phyloP scores from a whole-genome alignment of 2,113 vertebrate species.

The Callipepla californica region DNA sequence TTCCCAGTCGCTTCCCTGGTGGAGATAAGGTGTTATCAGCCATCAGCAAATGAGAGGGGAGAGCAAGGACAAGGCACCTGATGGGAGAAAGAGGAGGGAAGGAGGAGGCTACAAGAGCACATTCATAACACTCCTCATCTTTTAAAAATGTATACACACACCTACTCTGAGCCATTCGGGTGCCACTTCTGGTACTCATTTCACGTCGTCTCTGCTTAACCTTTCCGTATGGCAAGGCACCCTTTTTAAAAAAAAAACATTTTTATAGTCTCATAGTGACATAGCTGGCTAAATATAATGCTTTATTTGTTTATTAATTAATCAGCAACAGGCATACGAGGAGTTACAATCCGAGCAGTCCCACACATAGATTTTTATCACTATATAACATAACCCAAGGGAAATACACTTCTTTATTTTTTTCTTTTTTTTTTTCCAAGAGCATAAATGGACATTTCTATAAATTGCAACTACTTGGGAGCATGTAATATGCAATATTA shows the following conservation, averaged over 20 bases:
- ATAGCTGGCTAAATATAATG: conserved; percentile 26
- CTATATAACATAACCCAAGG: not conserved
- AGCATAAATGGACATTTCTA: conserved; percentile 64
- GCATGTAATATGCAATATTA: conserved; percentile 72
- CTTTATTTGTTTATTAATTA: conserved; percentile 65
- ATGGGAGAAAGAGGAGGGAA: conserved; percentile 38
- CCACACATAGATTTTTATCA: conserved; percentile 53
- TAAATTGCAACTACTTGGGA: conserved; percentile 68
- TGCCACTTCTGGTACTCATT: not conserved
- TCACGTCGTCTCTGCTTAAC: not conserved
- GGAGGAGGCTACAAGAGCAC: not conserved
- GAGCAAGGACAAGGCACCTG: conserved; percentile 69
- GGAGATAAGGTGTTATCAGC: conserved; percentile 70
- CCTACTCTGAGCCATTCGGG: not conserved
- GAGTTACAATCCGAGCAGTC: conserved; percentile 30
- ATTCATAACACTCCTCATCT: conserved; percentile 25
- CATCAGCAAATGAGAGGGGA: conserved; percentile 67
- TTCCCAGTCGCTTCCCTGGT: conserved; percentile 66
- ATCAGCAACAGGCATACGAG: conserved; percentile 35
- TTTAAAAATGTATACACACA: not conserved
- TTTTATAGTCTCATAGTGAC: not conserved
- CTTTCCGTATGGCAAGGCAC: not conserved
- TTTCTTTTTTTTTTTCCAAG: conserved; percentile 42
- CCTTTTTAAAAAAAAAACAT: conserved; percentile 11
- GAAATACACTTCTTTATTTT: conserved; percentile 43